phyloP scores from a whole-genome alignment of 2,113 vertebrate species.

The Urocitellus parryii region DNA sequence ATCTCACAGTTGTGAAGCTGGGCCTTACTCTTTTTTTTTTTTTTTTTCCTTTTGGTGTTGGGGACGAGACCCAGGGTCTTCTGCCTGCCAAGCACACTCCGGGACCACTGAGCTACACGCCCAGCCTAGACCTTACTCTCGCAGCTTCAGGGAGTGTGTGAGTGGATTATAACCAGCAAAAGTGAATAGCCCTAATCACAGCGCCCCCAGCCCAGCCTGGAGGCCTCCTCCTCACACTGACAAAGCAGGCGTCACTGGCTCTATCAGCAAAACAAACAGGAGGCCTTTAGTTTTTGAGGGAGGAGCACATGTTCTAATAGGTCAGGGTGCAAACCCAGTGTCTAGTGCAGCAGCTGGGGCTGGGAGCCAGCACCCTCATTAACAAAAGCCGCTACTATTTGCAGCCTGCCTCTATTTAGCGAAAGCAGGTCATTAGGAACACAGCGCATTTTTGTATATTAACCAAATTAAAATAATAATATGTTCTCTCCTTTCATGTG shows the following conservation, averaged over 20 bases:
- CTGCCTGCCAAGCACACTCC: neutral
- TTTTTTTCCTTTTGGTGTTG: neutral
- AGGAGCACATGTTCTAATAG: conserved; percentile 86
- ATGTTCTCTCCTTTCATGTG: conserved; percentile 87
- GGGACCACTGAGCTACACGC: neutral
- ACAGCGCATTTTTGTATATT: conserved; percentile 87
- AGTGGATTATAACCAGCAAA: neutral
- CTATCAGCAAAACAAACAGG: conserved; percentile 81
- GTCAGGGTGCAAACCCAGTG: conserved; percentile 88
- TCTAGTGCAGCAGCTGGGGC: conserved; percentile 89
- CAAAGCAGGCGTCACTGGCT: conserved; percentile 78
- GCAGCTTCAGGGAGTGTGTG: neutral
- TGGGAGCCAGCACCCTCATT: conserved; percentile 93
- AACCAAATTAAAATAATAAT: conserved; percentile 90
- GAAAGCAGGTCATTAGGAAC: conserved; percentile 90
- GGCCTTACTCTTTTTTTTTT: neutral
- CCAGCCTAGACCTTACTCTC: neutral
- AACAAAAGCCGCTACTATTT: conserved; percentile 94
- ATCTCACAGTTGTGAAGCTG: conserved; percentile 59
- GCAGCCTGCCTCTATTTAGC: conserved; percentile 91
- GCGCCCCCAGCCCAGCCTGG: neutral
- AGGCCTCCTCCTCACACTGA: conserved; percentile 71
- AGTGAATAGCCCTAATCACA: neutral
- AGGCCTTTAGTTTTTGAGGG: conserved; percentile 81
- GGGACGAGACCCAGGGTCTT: neutral